Evolutionary conservation across 2,888 invertebrate species (phyloP), one percentile per base, ranked within the genome.

Genomic region (Trachelus stipa): DNA sequence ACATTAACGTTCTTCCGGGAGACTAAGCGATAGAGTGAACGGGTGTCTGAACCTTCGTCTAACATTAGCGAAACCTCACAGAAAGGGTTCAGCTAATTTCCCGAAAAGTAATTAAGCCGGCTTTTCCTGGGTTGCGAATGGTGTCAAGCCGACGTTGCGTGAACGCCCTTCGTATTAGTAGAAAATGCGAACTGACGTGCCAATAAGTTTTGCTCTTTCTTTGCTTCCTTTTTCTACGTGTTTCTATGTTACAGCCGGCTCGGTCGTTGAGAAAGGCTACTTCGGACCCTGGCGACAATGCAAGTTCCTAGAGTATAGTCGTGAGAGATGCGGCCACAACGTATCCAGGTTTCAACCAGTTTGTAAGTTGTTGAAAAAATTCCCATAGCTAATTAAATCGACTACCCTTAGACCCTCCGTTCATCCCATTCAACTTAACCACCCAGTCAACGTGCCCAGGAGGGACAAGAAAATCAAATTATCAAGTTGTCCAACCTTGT

Each of bases 231-330:
- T 35, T 35, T 12, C 35, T 35, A 35, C 23, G 6, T 73, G 76
- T 83, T 83, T 84, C 81, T 81, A 85, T 84, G 77, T 93, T 93
- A 73, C 93, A 96, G 96, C 93, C 88, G 94, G 94, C 35, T 91
- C 91, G 85, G 95, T 94, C 87, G 94, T 94, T 87, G 97, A 97
- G 90, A 94, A 93, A 84, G 97, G 97, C 73, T 97, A 97, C 92
- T 97, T 97, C 89, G 97, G 97, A 81, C 97, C 97, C 88, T 97
- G 97, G 95, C 95, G 95, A 87, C 95, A 96, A 80, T 97, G 97
- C 94, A 97, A 96, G 92, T 94, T 94, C 88, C 92, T 96, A 85
- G 93, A 95, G 15, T 97, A 96, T 92, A 95, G 96, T 92, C 93
- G 97, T 85, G 96, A 97, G 92, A 94, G 96, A 92, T 97, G 97